Evolutionary conservation across 2,797 vertebrate genomes (phyloP).

Genomic region (Cheirogaleus major): DNA sequence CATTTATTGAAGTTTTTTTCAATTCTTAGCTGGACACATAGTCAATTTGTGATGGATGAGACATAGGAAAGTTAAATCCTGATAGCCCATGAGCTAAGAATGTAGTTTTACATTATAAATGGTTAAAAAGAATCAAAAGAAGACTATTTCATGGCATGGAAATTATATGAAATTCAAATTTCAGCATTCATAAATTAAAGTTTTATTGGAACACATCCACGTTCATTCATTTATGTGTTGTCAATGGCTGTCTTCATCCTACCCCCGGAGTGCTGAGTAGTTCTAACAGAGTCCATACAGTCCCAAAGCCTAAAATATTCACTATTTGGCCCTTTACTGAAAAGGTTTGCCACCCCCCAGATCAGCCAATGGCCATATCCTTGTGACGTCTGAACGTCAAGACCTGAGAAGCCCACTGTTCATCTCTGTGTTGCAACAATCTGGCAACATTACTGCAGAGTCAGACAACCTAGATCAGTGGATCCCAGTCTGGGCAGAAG

Average conservation of each 20-base stretch:
- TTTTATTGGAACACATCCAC: not conserved
- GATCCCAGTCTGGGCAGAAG: not conserved
- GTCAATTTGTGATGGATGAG: not conserved
- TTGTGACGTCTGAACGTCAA: not conserved
- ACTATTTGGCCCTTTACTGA: not conserved
- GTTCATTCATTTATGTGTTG: too few species aligned
- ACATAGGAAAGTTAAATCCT: not conserved
- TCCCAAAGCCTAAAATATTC: not conserved
- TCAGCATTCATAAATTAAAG: not conserved
- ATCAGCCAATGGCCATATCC: not conserved
- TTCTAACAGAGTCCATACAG: not conserved
- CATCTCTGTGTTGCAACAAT: accelerated
- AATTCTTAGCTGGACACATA: not conserved
- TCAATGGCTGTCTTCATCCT: not conserved
- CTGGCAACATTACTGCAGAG: not conserved
- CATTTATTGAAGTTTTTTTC: not conserved
- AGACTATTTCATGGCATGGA: not conserved
- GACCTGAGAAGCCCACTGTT: not conserved
- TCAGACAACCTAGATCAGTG: not conserved
- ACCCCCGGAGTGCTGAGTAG: not conserved
- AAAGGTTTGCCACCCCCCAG: too few species aligned
- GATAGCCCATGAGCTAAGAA: not conserved
- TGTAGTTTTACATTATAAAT: not conserved
- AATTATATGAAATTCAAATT: not conserved
- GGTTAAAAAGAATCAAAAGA: not conserved